These are phyloP conservation scores for Antechinus stuartii DNA, from an alignment of 2,113 vertebrate species.

Conservation along the genomic window DNA sequence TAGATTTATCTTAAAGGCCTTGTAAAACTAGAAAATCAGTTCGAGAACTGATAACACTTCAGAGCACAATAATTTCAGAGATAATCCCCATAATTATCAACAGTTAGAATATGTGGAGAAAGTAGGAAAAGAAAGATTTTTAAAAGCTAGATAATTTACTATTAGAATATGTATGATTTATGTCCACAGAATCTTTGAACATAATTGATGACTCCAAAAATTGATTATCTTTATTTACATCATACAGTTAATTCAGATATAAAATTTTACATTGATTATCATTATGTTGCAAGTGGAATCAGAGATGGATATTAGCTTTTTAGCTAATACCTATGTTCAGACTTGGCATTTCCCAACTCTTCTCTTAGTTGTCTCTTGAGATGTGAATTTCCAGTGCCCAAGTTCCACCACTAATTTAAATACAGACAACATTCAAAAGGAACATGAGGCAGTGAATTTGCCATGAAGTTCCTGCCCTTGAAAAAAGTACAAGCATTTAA, in stretches of 20 bases:
- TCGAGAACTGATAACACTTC: neutral
- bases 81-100: neutral
- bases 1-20: neutral
- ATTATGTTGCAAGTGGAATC: neutral
- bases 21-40: neutral
- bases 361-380: neutral
- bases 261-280: neutral
- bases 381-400: neutral
- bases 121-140: neutral
- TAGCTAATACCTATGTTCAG: neutral
- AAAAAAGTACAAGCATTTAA: neutral
- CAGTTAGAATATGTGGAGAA: neutral
- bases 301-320: neutral
- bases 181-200: neutral
- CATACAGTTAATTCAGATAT: neutral
- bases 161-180: neutral
- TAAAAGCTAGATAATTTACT: neutral
- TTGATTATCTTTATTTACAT: neutral
- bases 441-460: neutral
- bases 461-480: neutral
- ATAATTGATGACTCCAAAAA: neutral
- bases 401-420: neutral
- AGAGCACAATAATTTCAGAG: neutral
- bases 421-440: neutral
- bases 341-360: neutral